A percentile compares a stretch with the other conserved stretches of the same genome.
phyloP scores from a whole-genome alignment of 1,140 invertebrate species.

The Drosophila fuyamai region DNA sequence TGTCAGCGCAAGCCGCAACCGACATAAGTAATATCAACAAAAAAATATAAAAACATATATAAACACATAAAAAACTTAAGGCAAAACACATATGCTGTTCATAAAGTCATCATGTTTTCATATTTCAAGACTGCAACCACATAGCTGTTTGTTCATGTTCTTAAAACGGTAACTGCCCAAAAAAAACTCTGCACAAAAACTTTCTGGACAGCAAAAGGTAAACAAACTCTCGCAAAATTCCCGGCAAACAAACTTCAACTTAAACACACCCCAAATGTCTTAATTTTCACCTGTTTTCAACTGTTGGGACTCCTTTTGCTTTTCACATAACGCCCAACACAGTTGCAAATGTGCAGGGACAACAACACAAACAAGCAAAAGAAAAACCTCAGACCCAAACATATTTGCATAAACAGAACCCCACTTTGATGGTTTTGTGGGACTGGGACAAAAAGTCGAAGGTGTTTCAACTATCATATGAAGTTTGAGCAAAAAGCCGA shows the following conservation, averaged over 20 bases:
- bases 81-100: conserved; percentile 53
- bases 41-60: conserved; percentile 3
- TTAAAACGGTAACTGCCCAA: conserved; percentile 53
- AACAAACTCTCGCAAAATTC: conserved; percentile 60
- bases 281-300: conserved; percentile 53
- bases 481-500: background rate
- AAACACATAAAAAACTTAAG: conserved; percentile 8
- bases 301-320: conserved; percentile 26
- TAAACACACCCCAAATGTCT: conserved; percentile 60
- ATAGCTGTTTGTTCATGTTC: conserved; percentile 49
- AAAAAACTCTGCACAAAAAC: conserved; percentile 36
- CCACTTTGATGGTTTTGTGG: conserved; percentile 50
- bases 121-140: conserved; percentile 53
- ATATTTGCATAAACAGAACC: conserved; percentile 72
- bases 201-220: conserved; percentile 34
- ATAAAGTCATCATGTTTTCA: conserved; percentile 74
- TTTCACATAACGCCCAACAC: conserved; percentile 51
- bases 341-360: conserved; percentile 51
- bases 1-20: conserved; percentile 25
- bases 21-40: conserved; percentile 46
- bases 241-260: conserved; percentile 57
- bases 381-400: conserved; percentile 56
- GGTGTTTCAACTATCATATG: conserved; percentile 10
- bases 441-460: conserved; percentile 4
- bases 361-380: conserved; percentile 44